Evolutionary conservation across 2,888 invertebrate species (phyloP).

Genomic region (Gisinianus flammeolus): DNA sequence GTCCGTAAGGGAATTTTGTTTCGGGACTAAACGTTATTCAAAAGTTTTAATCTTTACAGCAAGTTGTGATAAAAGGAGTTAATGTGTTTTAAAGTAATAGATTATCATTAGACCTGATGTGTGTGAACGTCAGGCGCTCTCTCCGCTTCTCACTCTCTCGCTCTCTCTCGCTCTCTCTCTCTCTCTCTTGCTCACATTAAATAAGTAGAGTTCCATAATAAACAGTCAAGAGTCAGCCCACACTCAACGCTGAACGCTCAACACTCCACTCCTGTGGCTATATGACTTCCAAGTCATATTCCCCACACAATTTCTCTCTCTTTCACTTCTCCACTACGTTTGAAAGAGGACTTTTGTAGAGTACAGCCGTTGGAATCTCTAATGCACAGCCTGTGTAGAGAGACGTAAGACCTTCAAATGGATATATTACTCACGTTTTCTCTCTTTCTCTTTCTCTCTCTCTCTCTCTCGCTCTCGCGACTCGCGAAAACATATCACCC

Average conservation of each 20-base stretch:
- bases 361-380: too few species aligned
- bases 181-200: background rate
- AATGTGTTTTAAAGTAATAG: constrained; percentile 18
- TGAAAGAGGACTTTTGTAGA: background rate
- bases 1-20: background rate
- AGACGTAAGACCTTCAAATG: too few species aligned
- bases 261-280: background rate
- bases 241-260: background rate
- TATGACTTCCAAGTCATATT: too few species aligned
- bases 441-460: too few species aligned
- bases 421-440: background rate
- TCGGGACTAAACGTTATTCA: background rate
- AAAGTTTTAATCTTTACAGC: constrained; percentile 12
- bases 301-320: too few species aligned
- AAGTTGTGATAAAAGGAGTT: constrained; percentile 6
- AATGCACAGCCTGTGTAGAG: too few species aligned
- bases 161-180: too few species aligned
- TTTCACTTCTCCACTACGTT: background rate
- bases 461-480: too few species aligned
- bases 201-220: background rate
- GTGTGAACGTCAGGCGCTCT: background rate
- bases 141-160: too few species aligned
- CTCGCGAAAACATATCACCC: too few species aligned
- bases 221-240: background rate
- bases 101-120: background rate